Conservation (phyloP, 2,113 vertebrate genomes). For the Scomber colias region DNA sequence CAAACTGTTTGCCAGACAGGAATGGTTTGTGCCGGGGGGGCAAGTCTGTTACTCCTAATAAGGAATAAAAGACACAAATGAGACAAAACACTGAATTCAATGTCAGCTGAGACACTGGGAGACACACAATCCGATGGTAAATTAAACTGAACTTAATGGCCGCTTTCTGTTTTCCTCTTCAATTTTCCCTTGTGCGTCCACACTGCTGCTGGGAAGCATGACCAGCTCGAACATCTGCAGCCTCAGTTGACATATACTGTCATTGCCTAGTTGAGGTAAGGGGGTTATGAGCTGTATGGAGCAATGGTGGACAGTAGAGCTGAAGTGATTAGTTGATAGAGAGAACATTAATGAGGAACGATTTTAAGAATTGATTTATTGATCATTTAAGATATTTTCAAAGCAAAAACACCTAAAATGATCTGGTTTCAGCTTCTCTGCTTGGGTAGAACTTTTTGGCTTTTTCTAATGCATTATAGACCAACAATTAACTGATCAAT, state of each 20-base stretch:
- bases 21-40: conserved; percentile 6
- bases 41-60: conserved; percentile 29
- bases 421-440: no score
- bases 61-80: conserved; percentile 29
- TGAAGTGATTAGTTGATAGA: background rate
- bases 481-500: no score
- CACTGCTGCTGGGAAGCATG: background rate
- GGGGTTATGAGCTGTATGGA: background rate
- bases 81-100: conserved; percentile 32
- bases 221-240: conserved; percentile 19
- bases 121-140: conserved; percentile 12
- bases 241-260: background rate
- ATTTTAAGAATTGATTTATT: background rate
- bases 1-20: conserved; percentile 37
- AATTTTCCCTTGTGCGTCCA: conserved; percentile 3
- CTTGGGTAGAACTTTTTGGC: no score
- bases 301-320: background rate
- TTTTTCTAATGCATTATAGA: no score
- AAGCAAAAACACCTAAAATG: no score
- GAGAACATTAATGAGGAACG: background rate
- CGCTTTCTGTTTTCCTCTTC: conserved; percentile 31
- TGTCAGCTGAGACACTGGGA: conserved; percentile 1
- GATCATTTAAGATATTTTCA: no score
- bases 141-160: conserved; percentile 22
- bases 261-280: background rate